Base-by-base conservation (phyloP, 2,797 vertebrate genomes). In the Micromesistius poutassou region DNA sequence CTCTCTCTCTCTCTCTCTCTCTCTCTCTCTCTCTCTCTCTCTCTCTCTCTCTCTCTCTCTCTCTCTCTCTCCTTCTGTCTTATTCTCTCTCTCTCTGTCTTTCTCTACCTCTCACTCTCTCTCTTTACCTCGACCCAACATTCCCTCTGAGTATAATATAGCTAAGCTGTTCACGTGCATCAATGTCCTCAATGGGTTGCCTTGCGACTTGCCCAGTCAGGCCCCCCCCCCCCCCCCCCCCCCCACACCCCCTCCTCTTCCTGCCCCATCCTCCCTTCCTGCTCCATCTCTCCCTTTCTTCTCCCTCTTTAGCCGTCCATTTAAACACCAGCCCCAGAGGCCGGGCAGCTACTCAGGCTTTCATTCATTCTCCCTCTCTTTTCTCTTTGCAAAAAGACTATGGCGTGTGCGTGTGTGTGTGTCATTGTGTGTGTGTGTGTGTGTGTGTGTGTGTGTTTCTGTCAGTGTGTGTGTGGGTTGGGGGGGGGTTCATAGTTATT, bases 211-310 rank as follows among this genome's bases (percentile, higher is more conserved):
- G 91, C 92, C 88, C 93, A 91, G 86, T 89, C 93, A 84, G 94
- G 93, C 92, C 94, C 84, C 85, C 77, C 83, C 78, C 84, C 86
- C 85, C 85, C 82, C 72, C 31, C 36, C n/a, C 68, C 89, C 90
- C 83, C 78, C 84, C 86, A 85, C 85, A 81, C 72, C 31, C 36
- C n/a, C 68, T 88, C 90, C 87, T 90, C 71, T 22, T 22, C 71
- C 62, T n/a, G 28, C 73, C 14, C 87, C 91, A 87, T 93, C 90
- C 87, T 84, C 87, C 92, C 91, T 85, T 95, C 96, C 94, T 93
- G 89, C 92, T 94, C 95, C 93, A 96, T 95, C 94, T 96, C 91
- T 91, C 95, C 94, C 95, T 95, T 96, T 93, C 88, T 96, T 97
- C 91, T 94, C 87, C 89, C 90, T 94, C 91, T 95, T 94, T 95